These are phyloP conservation scores for Noctua fimbriata DNA, from an alignment of 2,888 invertebrate genomes.

Conservation along the genomic window DNA sequence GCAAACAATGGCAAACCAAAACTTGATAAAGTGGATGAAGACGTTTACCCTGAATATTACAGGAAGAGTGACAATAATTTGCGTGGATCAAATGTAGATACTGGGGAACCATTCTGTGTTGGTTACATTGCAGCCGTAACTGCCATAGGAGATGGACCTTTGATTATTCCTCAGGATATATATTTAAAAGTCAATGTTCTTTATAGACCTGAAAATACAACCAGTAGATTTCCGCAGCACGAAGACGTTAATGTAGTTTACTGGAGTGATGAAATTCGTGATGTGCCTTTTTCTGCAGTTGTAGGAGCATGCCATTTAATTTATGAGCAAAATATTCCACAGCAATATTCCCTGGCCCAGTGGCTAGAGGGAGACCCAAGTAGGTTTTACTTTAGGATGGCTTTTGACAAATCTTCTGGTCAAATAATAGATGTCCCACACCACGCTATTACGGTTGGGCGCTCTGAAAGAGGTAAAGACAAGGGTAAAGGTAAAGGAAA, in stretches of 20 bases:
- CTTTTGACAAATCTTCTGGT: conserved; percentile 90
- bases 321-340: conserved; percentile 91
- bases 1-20: conserved; percentile 74
- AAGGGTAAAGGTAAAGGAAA: conserved; percentile 93
- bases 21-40: conserved; percentile 91
- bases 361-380: conserved; percentile 92
- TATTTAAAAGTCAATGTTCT: conserved; percentile 92
- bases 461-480: conserved; percentile 91
- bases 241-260: conserved; percentile 94
- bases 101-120: conserved; percentile 94
- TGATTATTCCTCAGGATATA: conserved; percentile 91
- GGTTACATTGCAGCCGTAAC: conserved; percentile 92
- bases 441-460: conserved; percentile 90
- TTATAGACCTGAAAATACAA: conserved; percentile 94
- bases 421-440: conserved; percentile 91
- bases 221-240: conserved; percentile 90
- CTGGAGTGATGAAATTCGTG: conserved; percentile 94
- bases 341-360: conserved; percentile 87
- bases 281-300: conserved; percentile 91
- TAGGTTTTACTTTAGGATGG: conserved; percentile 94
- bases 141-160: conserved; percentile 87
- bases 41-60: conserved; percentile 95
- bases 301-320: conserved; percentile 93
- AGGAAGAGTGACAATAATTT: conserved; percentile 93
- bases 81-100: conserved; percentile 93